Evolutionary conservation across 1,140 invertebrate genomes (phyloP).

Genomic region (Augochlora pura): DNA sequence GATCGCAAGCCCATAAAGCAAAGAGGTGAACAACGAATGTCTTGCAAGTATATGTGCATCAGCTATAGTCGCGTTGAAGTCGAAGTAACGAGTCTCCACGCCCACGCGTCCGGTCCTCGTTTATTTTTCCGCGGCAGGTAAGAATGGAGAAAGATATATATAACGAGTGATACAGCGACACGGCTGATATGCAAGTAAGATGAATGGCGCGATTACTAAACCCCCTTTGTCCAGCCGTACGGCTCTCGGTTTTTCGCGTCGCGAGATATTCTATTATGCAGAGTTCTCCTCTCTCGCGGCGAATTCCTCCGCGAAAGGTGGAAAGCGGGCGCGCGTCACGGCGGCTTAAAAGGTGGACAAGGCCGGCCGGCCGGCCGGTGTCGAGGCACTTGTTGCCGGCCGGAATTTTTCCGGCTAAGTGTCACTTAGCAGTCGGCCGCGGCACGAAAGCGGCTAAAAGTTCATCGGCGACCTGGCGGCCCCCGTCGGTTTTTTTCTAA

Average conservation of each 20-base stretch:
- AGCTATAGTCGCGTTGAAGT: too few relatives aligned
- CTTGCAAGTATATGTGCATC: too few relatives aligned
- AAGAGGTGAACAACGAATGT: too few relatives aligned
- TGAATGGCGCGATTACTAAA: conserved; percentile 38
- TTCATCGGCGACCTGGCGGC: not conserved
- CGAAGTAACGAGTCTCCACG: too few relatives aligned
- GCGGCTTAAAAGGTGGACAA: conserved; percentile 28
- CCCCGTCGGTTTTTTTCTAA: not conserved
- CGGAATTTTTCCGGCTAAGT: conserved; percentile 16
- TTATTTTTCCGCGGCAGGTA: too few relatives aligned
- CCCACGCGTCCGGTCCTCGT: too few relatives aligned
- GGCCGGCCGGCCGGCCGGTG: conserved; percentile 15
- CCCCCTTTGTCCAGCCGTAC: conserved; percentile 24
- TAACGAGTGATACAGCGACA: too few relatives aligned
- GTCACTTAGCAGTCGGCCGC: not conserved
- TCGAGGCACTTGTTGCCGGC: conserved; percentile 38
- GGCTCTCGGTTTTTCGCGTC: conserved; percentile 15
- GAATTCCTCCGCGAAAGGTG: too few relatives aligned
- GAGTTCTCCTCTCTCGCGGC: too few relatives aligned
- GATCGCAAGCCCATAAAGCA: too few relatives aligned
- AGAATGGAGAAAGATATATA: too few relatives aligned
- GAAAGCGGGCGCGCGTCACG: too few relatives aligned
- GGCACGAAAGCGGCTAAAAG: not conserved
- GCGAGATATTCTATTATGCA: conserved; percentile 45
- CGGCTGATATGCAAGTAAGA: conserved; percentile 46